These are phyloP conservation scores for Hydrotaea cyrtoneurina DNA, from an alignment of 2,888 invertebrate species.

Conservation along the genomic window DNA sequence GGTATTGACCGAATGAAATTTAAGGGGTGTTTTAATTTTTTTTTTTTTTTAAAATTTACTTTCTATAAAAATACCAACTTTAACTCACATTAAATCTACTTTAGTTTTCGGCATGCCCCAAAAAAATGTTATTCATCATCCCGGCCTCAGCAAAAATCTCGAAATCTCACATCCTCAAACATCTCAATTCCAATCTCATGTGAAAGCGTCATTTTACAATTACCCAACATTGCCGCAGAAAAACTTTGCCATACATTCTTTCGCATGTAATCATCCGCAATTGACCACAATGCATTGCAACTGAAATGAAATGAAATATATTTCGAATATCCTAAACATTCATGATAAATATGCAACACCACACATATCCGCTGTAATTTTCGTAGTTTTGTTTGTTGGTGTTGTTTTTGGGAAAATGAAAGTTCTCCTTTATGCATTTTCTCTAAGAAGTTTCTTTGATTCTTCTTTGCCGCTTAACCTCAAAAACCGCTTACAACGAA, in stretches of 20 bases:
- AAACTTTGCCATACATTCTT: not conserved
- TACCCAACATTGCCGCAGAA: no score
- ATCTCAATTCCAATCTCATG: no score
- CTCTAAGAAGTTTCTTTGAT: not conserved
- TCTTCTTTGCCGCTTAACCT: not conserved
- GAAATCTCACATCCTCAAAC: no score
- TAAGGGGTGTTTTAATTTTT: no score
- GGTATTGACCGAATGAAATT: no score
- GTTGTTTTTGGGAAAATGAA: not conserved
- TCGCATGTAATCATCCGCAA: not conserved
- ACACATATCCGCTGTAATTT: constrained; percentile 26
- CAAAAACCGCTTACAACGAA: constrained; percentile 17
- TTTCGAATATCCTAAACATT: constrained; percentile 13
- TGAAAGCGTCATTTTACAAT: no score
- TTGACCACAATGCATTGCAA: not conserved
- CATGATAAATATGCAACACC: constrained; percentile 14
- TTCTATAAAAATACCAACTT: no score
- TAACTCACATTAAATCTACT: no score
- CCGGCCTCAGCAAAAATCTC: no score
- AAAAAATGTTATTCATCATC: no score
- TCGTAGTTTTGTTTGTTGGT: not conserved
- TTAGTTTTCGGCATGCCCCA: no score
- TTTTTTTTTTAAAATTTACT: no score
- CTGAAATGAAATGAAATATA: not conserved
- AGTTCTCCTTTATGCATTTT: not conserved